Base-by-base conservation (phyloP, 2,888 invertebrate species). In the Platynereis dumerilii region DNA sequence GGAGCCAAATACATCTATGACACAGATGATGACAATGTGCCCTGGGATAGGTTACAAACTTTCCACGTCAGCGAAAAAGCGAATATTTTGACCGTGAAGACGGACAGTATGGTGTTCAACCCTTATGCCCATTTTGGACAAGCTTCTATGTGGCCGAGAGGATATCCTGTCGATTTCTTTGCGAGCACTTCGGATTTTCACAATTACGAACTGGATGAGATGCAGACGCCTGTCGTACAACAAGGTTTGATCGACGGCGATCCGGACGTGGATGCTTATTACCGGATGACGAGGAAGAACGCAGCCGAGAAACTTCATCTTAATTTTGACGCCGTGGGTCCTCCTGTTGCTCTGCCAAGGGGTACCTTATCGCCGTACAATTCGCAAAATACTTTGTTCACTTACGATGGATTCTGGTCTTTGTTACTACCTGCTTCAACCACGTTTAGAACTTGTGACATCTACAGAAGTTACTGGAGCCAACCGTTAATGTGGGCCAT, bases 201-300 rank as follows among this genome's bases (percentile, higher is more conserved):
- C n/a, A 48, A 66, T 22, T 70, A 73, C 44, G 42, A 58, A 7
- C 48, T 69, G 2, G 66, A 69, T 22, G n/a, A 29, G 22, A 53
- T 59, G n/a, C 29, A 34, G 17, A 53, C 44, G 2, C 77, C 77
- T 0, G 60, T 68, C 20, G 69, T 78, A 17, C 77, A 78, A 55
- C 78, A 78, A 62, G 74, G 77, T 10, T 55, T 79, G 1, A 76
- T 75, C 42, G 72, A 76, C 57, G 76, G 75, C 3, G 78, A 78
- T 59, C 78, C 78, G 1, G 78, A 78, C 65, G 72, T 79, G 48
- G 78, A 78, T 67, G 77, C 78, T 39, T 67, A 79, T 10, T 76
- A 69, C 63, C 45, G 78, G 59, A 68, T 78, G 52, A 77, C 76
- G 7, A 55, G 76, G 52, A 62, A 58, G 45, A 60, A 62, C 48